These are phyloP conservation scores for Chloromyia formosa DNA, from an alignment of 2,888 invertebrate species.

Conservation along the genomic window DNA sequence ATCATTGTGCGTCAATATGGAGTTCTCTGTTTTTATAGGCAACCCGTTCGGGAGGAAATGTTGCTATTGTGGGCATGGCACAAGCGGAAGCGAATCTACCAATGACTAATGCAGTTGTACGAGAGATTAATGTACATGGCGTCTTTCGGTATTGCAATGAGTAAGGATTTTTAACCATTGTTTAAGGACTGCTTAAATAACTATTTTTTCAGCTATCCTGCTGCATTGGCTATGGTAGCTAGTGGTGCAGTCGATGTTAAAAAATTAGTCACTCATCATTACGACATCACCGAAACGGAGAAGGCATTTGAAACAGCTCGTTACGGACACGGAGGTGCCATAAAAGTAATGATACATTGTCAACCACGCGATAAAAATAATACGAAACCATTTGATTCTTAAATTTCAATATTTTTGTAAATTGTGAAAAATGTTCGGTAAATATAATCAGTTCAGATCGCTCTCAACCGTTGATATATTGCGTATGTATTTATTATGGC, in stretches of 20 bases:
- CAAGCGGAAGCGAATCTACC: conserved; percentile 81
- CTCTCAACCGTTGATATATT: no score
- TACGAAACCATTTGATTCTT: conserved; percentile 42
- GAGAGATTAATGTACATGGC: conserved; percentile 93
- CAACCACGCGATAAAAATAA: conserved; percentile 69
- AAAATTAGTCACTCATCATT: conserved; percentile 85
- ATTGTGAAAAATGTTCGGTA: no score
- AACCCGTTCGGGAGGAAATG: conserved; percentile 85
- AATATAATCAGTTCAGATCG: no score
- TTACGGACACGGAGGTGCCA: conserved; percentile 75
- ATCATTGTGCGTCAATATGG: no score
- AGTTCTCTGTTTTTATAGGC: no score
- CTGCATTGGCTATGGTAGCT: conserved; percentile 80
- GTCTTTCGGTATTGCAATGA: conserved; percentile 94
- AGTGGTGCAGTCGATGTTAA: conserved; percentile 81
- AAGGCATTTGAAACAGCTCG: conserved; percentile 86
- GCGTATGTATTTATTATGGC: no score
- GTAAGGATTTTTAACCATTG: conserved; percentile 63
- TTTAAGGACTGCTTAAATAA: no score
- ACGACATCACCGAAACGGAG: conserved; percentile 76
- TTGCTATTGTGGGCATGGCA: conserved; percentile 90
- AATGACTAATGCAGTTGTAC: conserved; percentile 78
- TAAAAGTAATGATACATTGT: conserved; percentile 90
- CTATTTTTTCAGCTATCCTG: conserved; percentile 86
- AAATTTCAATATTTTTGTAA: no score